Percentiles rank a stretch among this genome's conserved stretches.
Conservation (phyloP, 2,888 invertebrate genomes). For the Ypsolopha sequella region DNA sequence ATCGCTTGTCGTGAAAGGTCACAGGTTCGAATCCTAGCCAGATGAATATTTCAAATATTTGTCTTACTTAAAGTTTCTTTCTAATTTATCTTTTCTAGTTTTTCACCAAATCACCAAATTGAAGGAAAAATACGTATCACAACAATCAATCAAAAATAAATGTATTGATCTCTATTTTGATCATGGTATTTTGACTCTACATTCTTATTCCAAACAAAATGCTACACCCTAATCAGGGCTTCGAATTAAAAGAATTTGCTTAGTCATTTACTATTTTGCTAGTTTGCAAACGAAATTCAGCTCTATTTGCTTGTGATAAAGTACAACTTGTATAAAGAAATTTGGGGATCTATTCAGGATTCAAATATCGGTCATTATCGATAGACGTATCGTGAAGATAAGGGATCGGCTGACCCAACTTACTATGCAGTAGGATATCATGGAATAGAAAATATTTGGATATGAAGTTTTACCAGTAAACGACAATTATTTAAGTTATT, state of each 20-base stretch:
- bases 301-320: background rate
- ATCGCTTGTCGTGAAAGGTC: too few species aligned
- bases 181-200: too few species aligned
- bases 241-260: slow-evolving; percentile 28
- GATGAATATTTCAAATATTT: too few species aligned
- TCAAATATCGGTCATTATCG: background rate
- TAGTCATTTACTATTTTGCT: slow-evolving; percentile 21
- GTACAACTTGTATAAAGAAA: background rate
- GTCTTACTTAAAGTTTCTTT: too few species aligned
- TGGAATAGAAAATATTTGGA: background rate
- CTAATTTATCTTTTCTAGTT: too few species aligned
- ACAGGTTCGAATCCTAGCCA: too few species aligned
- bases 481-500: too few species aligned
- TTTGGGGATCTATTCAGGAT: background rate
- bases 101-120: too few species aligned
- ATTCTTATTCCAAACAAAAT: background rate
- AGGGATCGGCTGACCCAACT: background rate
- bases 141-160: too few species aligned
- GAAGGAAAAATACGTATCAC: too few species aligned
- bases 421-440: background rate
- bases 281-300: background rate
- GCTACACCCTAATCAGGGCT: background rate
- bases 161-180: too few species aligned
- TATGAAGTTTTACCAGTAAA: too few species aligned
- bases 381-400: background rate